phyloP scores from a whole-genome alignment of 2,797 vertebrate species.

The Sus cebifrons region DNA sequence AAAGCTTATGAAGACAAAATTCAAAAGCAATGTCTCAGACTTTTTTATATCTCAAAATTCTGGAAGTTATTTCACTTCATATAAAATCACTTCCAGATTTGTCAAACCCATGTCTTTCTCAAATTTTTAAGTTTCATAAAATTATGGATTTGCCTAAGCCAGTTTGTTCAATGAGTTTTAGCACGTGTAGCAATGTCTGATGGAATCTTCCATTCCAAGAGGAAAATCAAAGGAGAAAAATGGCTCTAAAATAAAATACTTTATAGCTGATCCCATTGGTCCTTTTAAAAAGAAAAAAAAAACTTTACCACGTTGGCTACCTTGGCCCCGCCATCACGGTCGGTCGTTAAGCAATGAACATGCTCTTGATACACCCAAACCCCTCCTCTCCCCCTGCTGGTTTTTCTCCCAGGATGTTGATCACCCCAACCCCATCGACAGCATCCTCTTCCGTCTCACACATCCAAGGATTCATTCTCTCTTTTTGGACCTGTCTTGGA shows the following conservation, averaged over 20 bases:
- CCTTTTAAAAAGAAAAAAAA: neutral
- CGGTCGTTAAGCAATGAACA: neutral
- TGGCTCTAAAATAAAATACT: neutral
- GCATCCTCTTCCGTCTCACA: neutral
- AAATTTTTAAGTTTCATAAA: conserved; percentile 40
- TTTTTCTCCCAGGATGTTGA: neutral
- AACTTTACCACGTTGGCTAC: neutral
- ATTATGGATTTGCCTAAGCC: neutral
- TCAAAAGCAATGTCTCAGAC: conserved; percentile 28
- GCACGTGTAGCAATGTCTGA: neutral
- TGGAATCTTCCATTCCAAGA: conserved; percentile 12
- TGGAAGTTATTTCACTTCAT: conserved; percentile 43
- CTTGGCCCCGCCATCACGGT: no score
- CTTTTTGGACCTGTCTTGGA: neutral
- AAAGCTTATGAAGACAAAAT: neutral
- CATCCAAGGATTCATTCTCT: neutral
- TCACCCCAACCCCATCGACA: neutral
- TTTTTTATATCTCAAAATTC: conserved; percentile 41
- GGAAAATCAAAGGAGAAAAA: conserved; percentile 44
- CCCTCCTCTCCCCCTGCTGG: neutral
- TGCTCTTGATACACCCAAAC: neutral
- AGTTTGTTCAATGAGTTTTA: conserved; percentile 38
- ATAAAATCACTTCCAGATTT: neutral
- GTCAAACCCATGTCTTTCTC: neutral
- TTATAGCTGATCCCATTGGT: neutral